Percentiles rank a stretch among this genome's conserved stretches.
These are phyloP conservation scores for Poecilia latipinna DNA, from an alignment of 2,113 vertebrate species.

Conservation along the genomic window DNA sequence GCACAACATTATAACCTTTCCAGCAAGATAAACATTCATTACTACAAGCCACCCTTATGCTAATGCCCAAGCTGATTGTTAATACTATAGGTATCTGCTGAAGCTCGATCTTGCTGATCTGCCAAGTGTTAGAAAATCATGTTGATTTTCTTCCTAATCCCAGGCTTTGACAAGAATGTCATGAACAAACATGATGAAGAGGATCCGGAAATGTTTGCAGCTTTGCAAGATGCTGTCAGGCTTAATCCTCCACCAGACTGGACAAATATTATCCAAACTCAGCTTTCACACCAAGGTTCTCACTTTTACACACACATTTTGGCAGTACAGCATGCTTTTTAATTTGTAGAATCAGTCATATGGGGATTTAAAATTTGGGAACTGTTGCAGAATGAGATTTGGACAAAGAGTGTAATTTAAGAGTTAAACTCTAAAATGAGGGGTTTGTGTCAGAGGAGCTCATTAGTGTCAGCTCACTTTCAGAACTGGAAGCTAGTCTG, in stretches of 20 bases:
- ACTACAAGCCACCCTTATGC: neutral
- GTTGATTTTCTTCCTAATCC: conserved; percentile 51
- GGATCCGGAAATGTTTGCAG: conserved; percentile 49
- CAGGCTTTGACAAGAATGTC: conserved; percentile 51
- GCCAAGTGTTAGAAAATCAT: conserved; percentile 39
- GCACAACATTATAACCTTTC: neutral
- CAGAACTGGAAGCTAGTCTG: conserved; percentile 59
- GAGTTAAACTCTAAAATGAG: conserved; percentile 41
- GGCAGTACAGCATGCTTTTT: neutral
- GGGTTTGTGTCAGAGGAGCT: conserved; percentile 55
- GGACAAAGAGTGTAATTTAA: conserved; percentile 7
- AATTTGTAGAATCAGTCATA: neutral
- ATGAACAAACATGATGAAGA: conserved; percentile 43
- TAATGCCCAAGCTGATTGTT: conserved; percentile 29
- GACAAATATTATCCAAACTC: conserved; percentile 48
- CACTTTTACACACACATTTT: conserved; percentile 55
- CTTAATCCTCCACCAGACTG: conserved; percentile 55
- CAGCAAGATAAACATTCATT: conserved; percentile 19
- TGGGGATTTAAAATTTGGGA: conserved; percentile 21
- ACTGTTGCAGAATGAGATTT: neutral
- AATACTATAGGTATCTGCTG: conserved; percentile 30
- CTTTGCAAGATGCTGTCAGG: conserved; percentile 44
- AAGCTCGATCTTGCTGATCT: conserved; percentile 16
- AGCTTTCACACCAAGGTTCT: conserved; percentile 48
- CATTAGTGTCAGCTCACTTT: conserved; percentile 62